These are phyloP conservation scores for Lithosia quadra DNA, from an alignment of 2,888 invertebrate species.

Conservation along the genomic window DNA sequence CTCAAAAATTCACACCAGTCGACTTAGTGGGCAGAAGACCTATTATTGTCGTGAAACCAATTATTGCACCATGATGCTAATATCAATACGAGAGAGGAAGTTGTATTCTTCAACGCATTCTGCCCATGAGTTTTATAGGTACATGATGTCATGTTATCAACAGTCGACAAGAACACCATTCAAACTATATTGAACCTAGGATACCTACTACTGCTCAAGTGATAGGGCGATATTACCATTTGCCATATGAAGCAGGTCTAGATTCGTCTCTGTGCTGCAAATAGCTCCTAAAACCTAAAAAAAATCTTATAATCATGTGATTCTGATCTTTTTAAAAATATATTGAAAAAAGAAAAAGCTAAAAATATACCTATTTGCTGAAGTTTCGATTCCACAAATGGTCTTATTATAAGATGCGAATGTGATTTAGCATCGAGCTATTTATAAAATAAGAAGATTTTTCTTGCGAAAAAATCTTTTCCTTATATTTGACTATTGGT, in stretches of 20 bases:
- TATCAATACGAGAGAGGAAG: too few species aligned
- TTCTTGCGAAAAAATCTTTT: constrained; percentile 11
- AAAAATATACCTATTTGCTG: not conserved
- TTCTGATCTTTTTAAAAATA: not conserved
- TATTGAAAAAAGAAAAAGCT: not conserved
- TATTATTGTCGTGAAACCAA: too few species aligned
- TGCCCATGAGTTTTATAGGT: too few species aligned
- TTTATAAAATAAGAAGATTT: constrained; percentile 14
- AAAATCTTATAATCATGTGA: not conserved
- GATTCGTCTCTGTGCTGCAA: not conserved
- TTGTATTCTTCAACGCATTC: too few species aligned
- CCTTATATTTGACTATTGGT: constrained; percentile 17
- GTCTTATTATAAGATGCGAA: constrained; percentile 30
- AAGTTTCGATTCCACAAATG: constrained; percentile 24
- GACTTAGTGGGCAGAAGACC: too few species aligned
- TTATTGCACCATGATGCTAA: too few species aligned
- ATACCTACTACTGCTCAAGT: not conserved
- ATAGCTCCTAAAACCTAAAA: not conserved
- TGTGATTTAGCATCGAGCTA: constrained; percentile 34
- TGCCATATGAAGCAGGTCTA: not conserved
- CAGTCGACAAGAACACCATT: too few species aligned
- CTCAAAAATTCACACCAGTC: too few species aligned
- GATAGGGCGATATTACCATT: too few species aligned
- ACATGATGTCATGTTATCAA: too few species aligned
- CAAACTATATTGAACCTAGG: not conserved